Evolutionary conservation across 2,113 vertebrate species (phyloP), one percentile per base, ranked within the genome.

Genomic region (Phocoena phocoena): DNA sequence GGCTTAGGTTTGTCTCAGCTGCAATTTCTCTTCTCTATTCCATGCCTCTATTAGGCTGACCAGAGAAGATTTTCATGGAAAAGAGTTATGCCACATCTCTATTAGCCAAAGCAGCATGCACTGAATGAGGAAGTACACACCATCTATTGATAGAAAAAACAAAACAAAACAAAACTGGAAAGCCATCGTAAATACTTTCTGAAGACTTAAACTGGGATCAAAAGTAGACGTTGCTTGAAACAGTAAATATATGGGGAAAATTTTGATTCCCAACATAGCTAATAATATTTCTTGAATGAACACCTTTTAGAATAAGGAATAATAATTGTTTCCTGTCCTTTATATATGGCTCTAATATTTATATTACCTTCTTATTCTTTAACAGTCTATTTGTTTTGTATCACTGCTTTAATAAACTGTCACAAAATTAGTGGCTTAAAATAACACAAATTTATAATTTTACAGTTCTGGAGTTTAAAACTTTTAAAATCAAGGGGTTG

Each of bases 11-110:
- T 23, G 23, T 47, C 3, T 73, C 33, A 31, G 2, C 17, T 53
- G 21, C 31, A 77, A 53, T 68, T 80, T 9, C 18, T 74, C 1
- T n/a, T 25, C 0, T 38, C 47, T 53, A 4, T 13, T 79, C 12
- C 1, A 33, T 44, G 44, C 3, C 1, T 47, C 6, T 20, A 13
- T 5, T 20, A 13, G 7, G 15, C 3, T 79, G 26, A 47, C 5
- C 1, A 5, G 26, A 83, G 28, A 1, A 33, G 44, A 6, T 81
- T 47, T 68, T 21, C 28, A 87, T 55, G 25, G 26, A 28, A 95
- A 79, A 55, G 5, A 2, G 8, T 68, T 50, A 17, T 0, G 28
- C 6, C 6, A 68, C 11, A n/a, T 62, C 41, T 53, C 33, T 80
- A 4, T 65, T 63, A 88, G 5, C 20, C 2, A 82, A 63, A 82